A percentile compares a stretch with the other conserved stretches of the same genome.
Conservation (phyloP, 2,797 vertebrate species). For the Heterohyrax brucei region DNA sequence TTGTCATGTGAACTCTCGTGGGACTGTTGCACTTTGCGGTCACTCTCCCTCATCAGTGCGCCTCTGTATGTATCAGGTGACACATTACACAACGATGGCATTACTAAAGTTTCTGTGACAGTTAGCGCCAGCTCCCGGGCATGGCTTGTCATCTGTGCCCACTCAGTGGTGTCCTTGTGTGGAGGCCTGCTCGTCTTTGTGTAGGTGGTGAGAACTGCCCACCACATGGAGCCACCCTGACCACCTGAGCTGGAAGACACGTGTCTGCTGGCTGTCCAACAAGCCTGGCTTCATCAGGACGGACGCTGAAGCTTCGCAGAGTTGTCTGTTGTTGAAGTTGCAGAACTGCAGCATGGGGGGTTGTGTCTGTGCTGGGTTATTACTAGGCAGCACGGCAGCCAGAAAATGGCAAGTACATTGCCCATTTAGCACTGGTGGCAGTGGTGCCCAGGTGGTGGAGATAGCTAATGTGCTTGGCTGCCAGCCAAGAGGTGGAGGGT, state of each 20-base stretch:
- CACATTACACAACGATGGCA: slow-evolving; percentile 25
- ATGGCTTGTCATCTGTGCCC: neutral
- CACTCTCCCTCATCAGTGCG: slow-evolving; percentile 62
- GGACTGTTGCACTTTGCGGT: fast-evolving
- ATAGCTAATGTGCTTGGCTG: neutral
- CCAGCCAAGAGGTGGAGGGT: neutral
- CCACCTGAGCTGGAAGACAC: neutral
- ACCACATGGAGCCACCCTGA: neutral
- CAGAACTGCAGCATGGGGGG: neutral
- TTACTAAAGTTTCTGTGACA: slow-evolving; percentile 53
- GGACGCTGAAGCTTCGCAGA: neutral
- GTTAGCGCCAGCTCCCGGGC: slow-evolving; percentile 58
- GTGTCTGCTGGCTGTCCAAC: neutral
- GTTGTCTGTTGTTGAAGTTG: neutral
- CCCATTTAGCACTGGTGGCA: neutral
- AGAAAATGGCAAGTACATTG: neutral
- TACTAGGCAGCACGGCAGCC: fast-evolving
- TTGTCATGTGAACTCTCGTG: neutral
- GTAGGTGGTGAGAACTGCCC: neutral
- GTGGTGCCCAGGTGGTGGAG: neutral
- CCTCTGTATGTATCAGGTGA: slow-evolving; percentile 65
- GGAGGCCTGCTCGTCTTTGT: slow-evolving; percentile 39
- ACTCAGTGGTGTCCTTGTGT: slow-evolving; percentile 22
- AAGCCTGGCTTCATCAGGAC: neutral
- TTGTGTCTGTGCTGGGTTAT: neutral